Conservation (phyloP, 2,888 invertebrate genomes). For the Ormia ochracea region DNA sequence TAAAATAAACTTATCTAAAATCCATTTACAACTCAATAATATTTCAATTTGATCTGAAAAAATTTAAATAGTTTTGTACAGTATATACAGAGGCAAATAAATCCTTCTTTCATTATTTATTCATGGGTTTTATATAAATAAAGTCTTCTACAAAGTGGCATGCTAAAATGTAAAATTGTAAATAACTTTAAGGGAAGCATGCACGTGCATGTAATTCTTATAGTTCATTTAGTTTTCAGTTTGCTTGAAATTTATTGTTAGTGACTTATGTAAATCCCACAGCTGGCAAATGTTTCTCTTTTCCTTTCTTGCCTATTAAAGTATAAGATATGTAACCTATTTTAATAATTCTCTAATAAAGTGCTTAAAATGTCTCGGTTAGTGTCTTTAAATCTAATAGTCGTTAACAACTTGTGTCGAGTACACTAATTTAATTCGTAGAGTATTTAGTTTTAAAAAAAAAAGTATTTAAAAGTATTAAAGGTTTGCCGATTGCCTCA, state of each 20-base stretch:
- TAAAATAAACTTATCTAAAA: too few species aligned
- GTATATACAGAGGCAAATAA: too few species aligned
- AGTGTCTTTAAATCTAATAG: neutral
- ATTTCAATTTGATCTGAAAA: too few species aligned
- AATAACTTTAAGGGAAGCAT: neutral
- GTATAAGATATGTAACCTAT: slow-evolving; percentile 9
- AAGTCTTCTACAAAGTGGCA: slow-evolving; percentile 11
- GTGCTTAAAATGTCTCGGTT: neutral
- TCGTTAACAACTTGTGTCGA: neutral
- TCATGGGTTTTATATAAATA: neutral
- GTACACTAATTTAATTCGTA: too few species aligned
- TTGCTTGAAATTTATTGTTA: neutral
- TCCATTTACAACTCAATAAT: too few species aligned
- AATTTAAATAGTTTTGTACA: too few species aligned
- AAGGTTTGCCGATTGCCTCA: too few species aligned
- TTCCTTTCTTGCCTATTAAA: neutral
- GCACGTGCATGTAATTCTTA: neutral
- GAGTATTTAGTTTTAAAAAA: too few species aligned
- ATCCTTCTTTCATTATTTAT: neutral
- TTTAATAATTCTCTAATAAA: neutral
- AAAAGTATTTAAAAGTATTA: too few species aligned
- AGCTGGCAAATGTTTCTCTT: neutral
- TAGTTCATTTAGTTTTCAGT: neutral
- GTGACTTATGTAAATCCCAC: neutral
- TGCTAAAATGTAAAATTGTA: neutral